phyloP scores from a whole-genome alignment of 37 sponge, comb jelly and placozoan genomes.

The Axinella damicornis region DNA sequence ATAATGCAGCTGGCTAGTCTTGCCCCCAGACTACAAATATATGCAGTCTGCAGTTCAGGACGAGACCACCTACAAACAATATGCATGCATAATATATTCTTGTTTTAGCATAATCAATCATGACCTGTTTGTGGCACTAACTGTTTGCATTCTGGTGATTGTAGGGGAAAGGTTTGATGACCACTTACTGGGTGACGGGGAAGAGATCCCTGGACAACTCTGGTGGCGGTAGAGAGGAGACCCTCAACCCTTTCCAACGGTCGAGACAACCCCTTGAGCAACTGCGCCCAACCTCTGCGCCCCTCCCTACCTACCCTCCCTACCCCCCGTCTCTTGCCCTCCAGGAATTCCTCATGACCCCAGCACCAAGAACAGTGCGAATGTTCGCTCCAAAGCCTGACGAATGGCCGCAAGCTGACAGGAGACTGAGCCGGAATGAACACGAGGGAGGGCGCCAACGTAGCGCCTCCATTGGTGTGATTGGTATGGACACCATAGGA shows the following conservation, averaged over 20 bases:
- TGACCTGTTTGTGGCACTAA: no score
- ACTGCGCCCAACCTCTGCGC: no score
- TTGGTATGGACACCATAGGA: no score
- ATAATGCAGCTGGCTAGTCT: no score
- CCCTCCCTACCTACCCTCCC: no score
- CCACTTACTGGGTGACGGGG: constrained; percentile 62
- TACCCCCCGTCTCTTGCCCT: background rate
- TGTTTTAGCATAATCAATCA: no score
- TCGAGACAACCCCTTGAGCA: background rate
- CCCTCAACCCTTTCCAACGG: constrained; percentile 12
- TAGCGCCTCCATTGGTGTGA: no score
- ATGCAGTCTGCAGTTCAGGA: no score
- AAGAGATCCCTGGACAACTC: constrained; percentile 5
- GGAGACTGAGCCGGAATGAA: background rate
- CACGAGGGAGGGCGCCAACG: background rate
- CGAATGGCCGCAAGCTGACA: constrained; percentile 50
- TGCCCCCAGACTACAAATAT: no score
- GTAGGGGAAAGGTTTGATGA: constrained; percentile 84
- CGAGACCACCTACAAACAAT: no score
- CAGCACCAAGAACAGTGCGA: background rate
- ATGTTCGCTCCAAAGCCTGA: constrained; percentile 38
- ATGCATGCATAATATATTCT: no score
- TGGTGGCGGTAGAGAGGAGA: background rate
- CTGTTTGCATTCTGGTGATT: no score
- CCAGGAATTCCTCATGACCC: background rate